A percentile compares a stretch with the other conserved stretches of the same genome.
These are phyloP conservation scores for Magallana ariakensis DNA, from an alignment of 1,140 invertebrate genomes.

Conservation along the genomic window DNA sequence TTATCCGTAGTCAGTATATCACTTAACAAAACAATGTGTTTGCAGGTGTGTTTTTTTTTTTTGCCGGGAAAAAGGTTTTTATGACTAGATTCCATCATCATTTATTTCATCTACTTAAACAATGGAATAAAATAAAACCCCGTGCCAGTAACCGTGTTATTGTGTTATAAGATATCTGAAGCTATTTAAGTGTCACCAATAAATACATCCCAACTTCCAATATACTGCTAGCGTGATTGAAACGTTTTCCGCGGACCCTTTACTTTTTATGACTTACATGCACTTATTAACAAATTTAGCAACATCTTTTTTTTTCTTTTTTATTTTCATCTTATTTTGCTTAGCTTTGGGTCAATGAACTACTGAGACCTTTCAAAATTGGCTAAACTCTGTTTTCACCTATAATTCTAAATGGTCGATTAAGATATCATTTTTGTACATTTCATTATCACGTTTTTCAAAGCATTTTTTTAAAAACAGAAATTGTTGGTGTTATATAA, in stretches of 20 bases:
- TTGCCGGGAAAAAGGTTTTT: neutral
- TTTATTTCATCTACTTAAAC: conserved; percentile 27
- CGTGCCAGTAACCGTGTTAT: conserved; percentile 10
- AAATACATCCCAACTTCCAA: neutral
- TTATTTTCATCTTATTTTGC: too few species aligned
- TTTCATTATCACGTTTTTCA: too few species aligned
- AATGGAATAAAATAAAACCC: neutral
- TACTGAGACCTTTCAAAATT: too few species aligned
- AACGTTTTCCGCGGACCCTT: neutral
- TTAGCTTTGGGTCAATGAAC: too few species aligned
- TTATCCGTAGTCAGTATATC: neutral
- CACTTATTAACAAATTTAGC: too few species aligned
- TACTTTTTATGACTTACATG: too few species aligned
- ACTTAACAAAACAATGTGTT: neutral
- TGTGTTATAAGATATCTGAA: conserved; percentile 1
- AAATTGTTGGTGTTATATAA: too few species aligned
- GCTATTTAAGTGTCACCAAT: conserved; percentile 30
- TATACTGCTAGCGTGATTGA: neutral
- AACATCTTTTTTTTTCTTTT: too few species aligned
- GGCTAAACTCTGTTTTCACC: too few species aligned
- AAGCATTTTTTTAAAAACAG: too few species aligned
- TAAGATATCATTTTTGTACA: too few species aligned
- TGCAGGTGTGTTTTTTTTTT: conserved; percentile 35
- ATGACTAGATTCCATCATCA: conserved; percentile 6
- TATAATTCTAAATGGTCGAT: too few species aligned